Conservation (phyloP, 2,797 vertebrate genomes). For the Semotilus atromaculatus region DNA sequence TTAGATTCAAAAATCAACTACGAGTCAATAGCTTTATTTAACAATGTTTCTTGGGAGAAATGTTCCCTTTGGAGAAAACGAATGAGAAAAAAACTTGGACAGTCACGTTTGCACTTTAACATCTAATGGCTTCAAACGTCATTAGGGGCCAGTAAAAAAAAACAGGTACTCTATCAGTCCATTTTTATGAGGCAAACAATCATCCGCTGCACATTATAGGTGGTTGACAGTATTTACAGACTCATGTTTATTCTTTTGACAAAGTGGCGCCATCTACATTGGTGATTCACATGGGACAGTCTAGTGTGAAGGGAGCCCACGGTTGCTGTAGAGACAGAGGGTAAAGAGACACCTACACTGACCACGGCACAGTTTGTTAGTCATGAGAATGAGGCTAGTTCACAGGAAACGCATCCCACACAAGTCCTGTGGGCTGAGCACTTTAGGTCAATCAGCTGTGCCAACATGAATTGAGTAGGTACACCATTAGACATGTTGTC, state of each 20-base stretch:
- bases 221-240: slow-evolving; percentile 43
- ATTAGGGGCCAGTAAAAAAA: background rate
- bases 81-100: background rate
- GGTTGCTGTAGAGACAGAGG: slow-evolving; percentile 42
- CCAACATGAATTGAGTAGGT: slow-evolving; percentile 25
- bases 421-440: slow-evolving; percentile 29
- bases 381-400: slow-evolving; percentile 69
- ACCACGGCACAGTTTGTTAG: slow-evolving; percentile 72
- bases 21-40: background rate
- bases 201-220: background rate
- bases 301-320: slow-evolving; percentile 29
- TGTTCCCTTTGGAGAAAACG: background rate
- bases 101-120: background rate
- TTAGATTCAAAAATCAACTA: background rate
- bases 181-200: slow-evolving; percentile 3
- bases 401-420: slow-evolving; percentile 53
- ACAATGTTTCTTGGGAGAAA: background rate
- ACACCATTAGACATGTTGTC: slow-evolving; percentile 27
- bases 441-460: slow-evolving; percentile 35
- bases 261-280: slow-evolving; percentile 37
- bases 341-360: slow-evolving; percentile 71
- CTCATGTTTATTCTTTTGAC: slow-evolving; percentile 44
- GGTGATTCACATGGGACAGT: slow-evolving; percentile 46
- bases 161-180: background rate
- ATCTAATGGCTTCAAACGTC: slow-evolving; percentile 1